Base-by-base conservation (phyloP, 2,797 vertebrate species). In the Balearica regulorum region DNA sequence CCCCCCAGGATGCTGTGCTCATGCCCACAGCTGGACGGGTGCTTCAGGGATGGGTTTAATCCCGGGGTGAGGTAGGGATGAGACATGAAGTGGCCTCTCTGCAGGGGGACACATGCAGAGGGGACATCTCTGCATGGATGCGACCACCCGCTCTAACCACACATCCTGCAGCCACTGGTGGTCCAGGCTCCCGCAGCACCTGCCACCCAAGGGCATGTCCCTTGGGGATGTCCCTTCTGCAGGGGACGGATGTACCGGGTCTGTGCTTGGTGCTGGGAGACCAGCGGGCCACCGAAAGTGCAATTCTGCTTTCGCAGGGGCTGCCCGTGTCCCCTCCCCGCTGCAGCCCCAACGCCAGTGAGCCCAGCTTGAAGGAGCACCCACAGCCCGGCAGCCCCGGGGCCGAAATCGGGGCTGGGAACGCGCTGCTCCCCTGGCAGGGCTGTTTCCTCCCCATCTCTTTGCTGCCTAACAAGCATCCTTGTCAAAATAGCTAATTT, bases 401-500 rank as follows among this genome's bases (percentile, higher is more conserved):
- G 7, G 51, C 83, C 24, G 4, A 55, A 61, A 66, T 2, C 7
- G 2, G 49, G 35, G 13, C 53, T 6, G 4, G 39, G 48, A 49
- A 76, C 3, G 8, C 15, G 62, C 91, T 54, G n/a, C 43, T 51
- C 58, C 65, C 46, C 31, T 69, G 24, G 28, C 18, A 61, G 8
- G 33, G 76, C 29, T 72, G 19, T 69, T 81, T 69, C 76, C 64
- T 81, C 87, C 76, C 83, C 51, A 25, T 43, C 66, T 83, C 41
- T 51, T 57, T 49, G 66, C 89, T 81, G 76, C 87, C 85, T 95
- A 86, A 93, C 86, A 72, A 96, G 85, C 83, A 91, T 93, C 88
- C 68, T 68, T 84, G 89, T 94, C 83, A 93, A 93, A 96, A 93
- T 29, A 92, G 90, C 90, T 94, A 75, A 78, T 92, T 96, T 94